Evolutionary conservation across 37 sponge, comb jelly and placozoan species (phyloP).

Genomic region (Cliona cf. orientalis): DNA sequence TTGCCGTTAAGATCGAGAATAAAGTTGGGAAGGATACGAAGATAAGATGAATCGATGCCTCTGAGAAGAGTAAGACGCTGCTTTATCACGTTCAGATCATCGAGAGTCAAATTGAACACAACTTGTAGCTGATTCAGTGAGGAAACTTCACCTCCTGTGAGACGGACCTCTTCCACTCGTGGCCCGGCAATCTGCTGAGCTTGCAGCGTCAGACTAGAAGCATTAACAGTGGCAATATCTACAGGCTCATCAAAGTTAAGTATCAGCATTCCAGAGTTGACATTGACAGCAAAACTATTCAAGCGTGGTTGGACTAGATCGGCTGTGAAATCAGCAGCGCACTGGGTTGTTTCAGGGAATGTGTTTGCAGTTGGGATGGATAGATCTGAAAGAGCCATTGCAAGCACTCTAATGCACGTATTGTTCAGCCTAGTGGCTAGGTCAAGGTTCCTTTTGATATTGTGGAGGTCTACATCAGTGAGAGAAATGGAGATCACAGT

Average conservation of each 20-base stretch:
- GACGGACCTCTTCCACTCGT: slow-evolving; percentile 49
- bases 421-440: slow-evolving; percentile 71
- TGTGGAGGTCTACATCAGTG: slow-evolving; percentile 47
- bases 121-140: slow-evolving; percentile 58
- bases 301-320: slow-evolving; percentile 73
- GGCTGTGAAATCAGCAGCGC: slow-evolving; percentile 30
- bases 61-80: slow-evolving; percentile 53
- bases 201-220: slow-evolving; percentile 68
- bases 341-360: slow-evolving; percentile 2
- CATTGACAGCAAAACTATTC: slow-evolving; percentile 56
- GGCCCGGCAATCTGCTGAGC: neutral
- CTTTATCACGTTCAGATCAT: slow-evolving; percentile 87
- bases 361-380: slow-evolving; percentile 16
- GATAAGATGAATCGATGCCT: slow-evolving; percentile 44
- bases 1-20: slow-evolving; percentile 78
- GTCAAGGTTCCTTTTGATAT: slow-evolving; percentile 59
- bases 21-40: slow-evolving; percentile 51
- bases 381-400: slow-evolving; percentile 44
- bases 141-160: slow-evolving; percentile 72
- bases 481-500: slow-evolving; percentile 60
- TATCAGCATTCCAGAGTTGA: slow-evolving; percentile 57
- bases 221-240: slow-evolving; percentile 68
- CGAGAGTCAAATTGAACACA: slow-evolving; percentile 49
- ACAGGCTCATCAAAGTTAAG: slow-evolving; percentile 90
- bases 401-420: slow-evolving; percentile 64